A percentile compares a stretch with the other conserved stretches of the same genome.
Conservation (phyloP, 2,113 vertebrate genomes). For the Perognathus longimembris region DNA sequence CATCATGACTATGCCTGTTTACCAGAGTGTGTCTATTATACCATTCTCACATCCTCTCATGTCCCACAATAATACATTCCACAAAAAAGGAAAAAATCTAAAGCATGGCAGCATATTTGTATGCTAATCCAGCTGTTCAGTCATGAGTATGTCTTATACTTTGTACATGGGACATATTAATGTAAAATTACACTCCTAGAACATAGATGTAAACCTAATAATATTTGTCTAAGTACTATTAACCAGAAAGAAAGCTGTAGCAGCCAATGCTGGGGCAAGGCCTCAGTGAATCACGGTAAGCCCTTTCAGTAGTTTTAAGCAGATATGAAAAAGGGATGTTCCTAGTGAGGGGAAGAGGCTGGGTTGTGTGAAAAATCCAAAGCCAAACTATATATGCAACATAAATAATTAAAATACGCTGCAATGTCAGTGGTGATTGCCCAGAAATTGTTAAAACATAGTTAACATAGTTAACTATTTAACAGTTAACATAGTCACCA, state of each 20-base stretch:
- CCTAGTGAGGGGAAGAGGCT: not conserved
- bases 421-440: not conserved
- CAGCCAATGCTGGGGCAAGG: not conserved
- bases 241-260: not conserved
- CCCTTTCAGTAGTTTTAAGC: not conserved
- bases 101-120: not conserved
- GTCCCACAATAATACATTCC: not conserved
- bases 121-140: not conserved
- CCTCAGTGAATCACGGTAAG: not conserved
- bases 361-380: not conserved
- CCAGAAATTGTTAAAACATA: not conserved
- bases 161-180: not conserved
- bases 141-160: not conserved
- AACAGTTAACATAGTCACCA: too few species aligned
- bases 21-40: too few species aligned
- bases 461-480: too few species aligned
- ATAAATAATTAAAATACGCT: not conserved
- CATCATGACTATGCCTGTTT: not conserved
- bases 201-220: not conserved
- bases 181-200: not conserved
- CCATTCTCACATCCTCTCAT: not conserved
- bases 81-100: not conserved
- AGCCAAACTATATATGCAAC: not conserved
- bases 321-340: not conserved
- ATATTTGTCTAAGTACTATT: slow-evolving; percentile 1